Evolutionary conservation across 2,888 invertebrate species (phyloP), one percentile per base, ranked within the genome.

Genomic region (Folsomia candida): DNA sequence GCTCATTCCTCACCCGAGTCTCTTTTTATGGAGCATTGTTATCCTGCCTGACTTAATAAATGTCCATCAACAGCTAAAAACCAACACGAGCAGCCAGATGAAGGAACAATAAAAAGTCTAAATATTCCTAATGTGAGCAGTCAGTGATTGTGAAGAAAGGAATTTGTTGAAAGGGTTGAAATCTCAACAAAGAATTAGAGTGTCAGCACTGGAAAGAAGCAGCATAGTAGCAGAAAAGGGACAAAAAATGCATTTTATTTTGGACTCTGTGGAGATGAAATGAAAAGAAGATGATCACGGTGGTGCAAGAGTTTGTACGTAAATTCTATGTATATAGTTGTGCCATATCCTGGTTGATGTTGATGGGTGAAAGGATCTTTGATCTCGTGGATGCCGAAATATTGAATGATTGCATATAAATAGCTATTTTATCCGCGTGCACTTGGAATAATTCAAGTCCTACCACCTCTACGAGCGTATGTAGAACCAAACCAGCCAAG

Each of bases 111-210:
- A 37, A 37, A 37, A 37, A 37, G 37, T 37, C 14, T 37, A 37
- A 37, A 37, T 37, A 14, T 37, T 37, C 37, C 37, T 37, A 37
- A 37, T 37, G 37, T 20, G n/a, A 57, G n/a, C 4, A 47, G 47
- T 47, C 9, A 57, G 57, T 57, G 57, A 57, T 20, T 57, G 37
- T 37, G 37, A 57, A 57, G 20, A 57, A 51, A 29, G 51, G 64
- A 64, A 64, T 64, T 64, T 64, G 24, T 37, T 37, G 28, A 62
- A 64, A 64, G 64, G 64, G 64, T 64, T 64, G 64, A 64, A 64
- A 64, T 51, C 14, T 22, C 4, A 6, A 51, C 26, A 51, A 51
- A 64, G 62, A n/a, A 47, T 37, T 20, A 51, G 47, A 47, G 22
- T 62, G 62, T 62, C 62, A 62, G 51, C 64, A 37, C 37, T 37